These are phyloP conservation scores for Leiothrix lutea DNA, from an alignment of 2,113 vertebrate genomes.

Conservation along the genomic window DNA sequence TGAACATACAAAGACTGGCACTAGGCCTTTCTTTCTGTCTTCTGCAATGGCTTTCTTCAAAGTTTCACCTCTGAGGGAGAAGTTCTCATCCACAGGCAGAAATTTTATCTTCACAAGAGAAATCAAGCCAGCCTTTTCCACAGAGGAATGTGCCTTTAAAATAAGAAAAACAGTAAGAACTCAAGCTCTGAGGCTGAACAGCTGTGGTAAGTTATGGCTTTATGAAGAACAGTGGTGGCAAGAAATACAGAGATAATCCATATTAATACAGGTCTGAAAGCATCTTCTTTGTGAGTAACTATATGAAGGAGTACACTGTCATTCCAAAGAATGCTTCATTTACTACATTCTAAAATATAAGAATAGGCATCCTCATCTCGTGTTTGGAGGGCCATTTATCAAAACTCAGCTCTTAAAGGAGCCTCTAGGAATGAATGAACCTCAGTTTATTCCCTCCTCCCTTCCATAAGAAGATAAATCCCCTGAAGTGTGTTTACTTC, in stretches of 20 bases:
- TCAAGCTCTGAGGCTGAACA: not conserved
- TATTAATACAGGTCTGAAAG: not conserved
- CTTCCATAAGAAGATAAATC: not conserved
- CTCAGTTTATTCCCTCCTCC: not conserved
- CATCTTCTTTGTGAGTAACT: not conserved
- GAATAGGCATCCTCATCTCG: not conserved
- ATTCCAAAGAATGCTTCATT: not conserved
- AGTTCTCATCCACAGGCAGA: slow-evolving; percentile 86
- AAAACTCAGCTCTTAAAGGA: not conserved
- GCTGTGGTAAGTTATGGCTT: not conserved
- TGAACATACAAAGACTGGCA: slow-evolving; percentile 89
- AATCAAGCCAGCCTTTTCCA: slow-evolving; percentile 94
- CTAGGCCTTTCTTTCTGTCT: slow-evolving; percentile 83
- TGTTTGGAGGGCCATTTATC: not conserved
- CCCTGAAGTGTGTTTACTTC: not conserved
- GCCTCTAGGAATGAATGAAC: not conserved
- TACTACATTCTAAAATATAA: not conserved
- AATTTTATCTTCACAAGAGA: slow-evolving; percentile 91
- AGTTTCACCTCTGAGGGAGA: slow-evolving; percentile 87
- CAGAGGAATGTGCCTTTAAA: slow-evolving; percentile 91
- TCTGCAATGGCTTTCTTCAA: slow-evolving; percentile 86
- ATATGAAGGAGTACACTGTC: not conserved
- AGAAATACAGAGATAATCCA: not conserved
- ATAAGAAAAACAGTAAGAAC: not conserved
- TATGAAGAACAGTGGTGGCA: not conserved